A percentile compares a stretch with the other conserved stretches of the same genome.
Conservation (phyloP, 2,113 vertebrate species). For the Carollia perspicillata region DNA sequence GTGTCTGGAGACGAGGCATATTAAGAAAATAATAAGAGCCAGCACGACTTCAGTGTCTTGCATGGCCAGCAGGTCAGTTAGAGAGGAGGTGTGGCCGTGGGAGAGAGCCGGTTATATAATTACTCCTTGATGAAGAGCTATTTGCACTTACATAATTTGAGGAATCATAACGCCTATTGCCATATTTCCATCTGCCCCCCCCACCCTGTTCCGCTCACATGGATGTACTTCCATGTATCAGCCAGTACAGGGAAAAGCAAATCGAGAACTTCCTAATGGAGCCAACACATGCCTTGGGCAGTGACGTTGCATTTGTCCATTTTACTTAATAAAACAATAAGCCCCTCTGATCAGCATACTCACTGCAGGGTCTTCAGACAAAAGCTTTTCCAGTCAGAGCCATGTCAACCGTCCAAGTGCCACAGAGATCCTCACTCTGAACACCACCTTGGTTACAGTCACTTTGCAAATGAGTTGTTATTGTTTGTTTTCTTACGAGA, state of each 20-base stretch:
- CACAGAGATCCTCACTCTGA: slow-evolving; percentile 46
- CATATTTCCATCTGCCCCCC: slow-evolving; percentile 51
- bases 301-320: slow-evolving; percentile 80
- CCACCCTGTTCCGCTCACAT: slow-evolving; percentile 63
- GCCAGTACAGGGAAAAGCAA: slow-evolving; percentile 66
- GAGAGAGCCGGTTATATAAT: slow-evolving; percentile 76
- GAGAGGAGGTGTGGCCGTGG: slow-evolving; percentile 71
- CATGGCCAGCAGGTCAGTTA: slow-evolving; percentile 76
- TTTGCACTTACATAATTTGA: slow-evolving; percentile 76
- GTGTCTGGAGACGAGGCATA: slow-evolving; percentile 58
- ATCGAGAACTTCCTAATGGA: slow-evolving; percentile 80
- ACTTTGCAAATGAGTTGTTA: slow-evolving; percentile 77
- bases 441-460: slow-evolving; percentile 71
- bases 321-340: slow-evolving; percentile 81
- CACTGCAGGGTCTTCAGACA: slow-evolving; percentile 80
- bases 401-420: slow-evolving; percentile 71
- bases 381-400: slow-evolving; percentile 81
- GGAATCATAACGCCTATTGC: slow-evolving; percentile 68
- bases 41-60: slow-evolving; percentile 65
- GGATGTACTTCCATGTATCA: slow-evolving; percentile 66
- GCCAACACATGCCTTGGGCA: slow-evolving; percentile 68
- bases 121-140: slow-evolving; percentile 75
- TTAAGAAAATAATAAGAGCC: slow-evolving; percentile 58
- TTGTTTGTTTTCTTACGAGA: slow-evolving; percentile 39
- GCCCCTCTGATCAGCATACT: slow-evolving; percentile 79